Evolutionary conservation across 2,888 invertebrate species (phyloP).

Genomic region (Andrena marginata): DNA sequence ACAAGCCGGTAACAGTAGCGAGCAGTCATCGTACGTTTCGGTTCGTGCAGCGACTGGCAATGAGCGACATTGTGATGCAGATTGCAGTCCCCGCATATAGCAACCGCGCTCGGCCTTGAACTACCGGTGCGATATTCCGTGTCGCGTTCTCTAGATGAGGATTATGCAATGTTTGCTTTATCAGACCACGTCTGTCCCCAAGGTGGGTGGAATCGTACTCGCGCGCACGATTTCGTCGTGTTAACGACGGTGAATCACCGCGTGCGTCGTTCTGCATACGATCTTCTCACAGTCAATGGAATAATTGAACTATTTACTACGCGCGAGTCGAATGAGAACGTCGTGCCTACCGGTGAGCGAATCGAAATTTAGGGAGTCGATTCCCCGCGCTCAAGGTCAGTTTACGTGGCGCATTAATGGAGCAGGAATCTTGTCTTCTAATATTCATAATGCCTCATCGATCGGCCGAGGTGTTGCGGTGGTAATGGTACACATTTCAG

Average conservation of each 20-base stretch:
- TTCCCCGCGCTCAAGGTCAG: no score
- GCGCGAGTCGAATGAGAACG: no score
- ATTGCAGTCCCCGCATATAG: constrained; percentile 41
- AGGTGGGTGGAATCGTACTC: constrained; percentile 17
- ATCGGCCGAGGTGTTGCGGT: constrained; percentile 15
- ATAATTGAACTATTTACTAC: neutral
- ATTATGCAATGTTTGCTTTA: constrained; percentile 62
- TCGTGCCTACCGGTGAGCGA: neutral
- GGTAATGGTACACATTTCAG: constrained; percentile 40
- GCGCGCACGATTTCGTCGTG: constrained; percentile 11
- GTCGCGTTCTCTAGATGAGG: constrained; percentile 37
- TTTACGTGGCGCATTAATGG: no score
- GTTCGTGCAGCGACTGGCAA: constrained; percentile 41
- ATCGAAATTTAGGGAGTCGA: neutral
- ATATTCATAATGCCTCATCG: neutral
- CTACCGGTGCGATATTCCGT: constrained; percentile 44
- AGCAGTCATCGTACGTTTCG: constrained; percentile 41
- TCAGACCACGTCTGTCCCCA: constrained; percentile 49
- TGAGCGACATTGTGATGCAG: constrained; percentile 61
- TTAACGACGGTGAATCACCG: constrained; percentile 14
- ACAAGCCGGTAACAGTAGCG: constrained; percentile 10
- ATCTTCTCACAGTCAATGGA: neutral
- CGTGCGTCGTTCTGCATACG: neutral
- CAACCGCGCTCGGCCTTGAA: constrained; percentile 57
- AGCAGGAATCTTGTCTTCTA: no score